Conservation (phyloP, 2,797 vertebrate species). For the Acipenser oxyrinchus region DNA sequence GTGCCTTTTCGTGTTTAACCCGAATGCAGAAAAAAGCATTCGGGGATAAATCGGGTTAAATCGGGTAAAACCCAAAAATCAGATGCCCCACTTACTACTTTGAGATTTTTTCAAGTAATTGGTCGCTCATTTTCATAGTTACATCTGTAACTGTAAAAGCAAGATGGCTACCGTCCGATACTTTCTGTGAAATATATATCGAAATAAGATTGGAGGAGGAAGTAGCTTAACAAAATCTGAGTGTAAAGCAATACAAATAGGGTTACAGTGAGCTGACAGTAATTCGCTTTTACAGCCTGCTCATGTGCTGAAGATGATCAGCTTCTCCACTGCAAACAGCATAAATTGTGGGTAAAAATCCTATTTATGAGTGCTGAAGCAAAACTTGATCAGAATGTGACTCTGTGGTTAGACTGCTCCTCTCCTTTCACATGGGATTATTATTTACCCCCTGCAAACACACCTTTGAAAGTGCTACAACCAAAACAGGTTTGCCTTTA, state of each 20-base stretch:
- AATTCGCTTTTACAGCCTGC: neutral
- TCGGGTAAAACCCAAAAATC: too few relatives aligned
- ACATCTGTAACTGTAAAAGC: too few relatives aligned
- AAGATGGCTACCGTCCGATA: too few relatives aligned
- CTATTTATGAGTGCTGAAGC: neutral
- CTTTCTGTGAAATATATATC: too few relatives aligned
- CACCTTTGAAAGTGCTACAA: neutral
- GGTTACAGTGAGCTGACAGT: neutral
- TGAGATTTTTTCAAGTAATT: too few relatives aligned
- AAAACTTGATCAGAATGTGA: neutral
- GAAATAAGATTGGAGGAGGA: neutral
- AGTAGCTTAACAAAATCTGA: neutral
- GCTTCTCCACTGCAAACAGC: neutral
- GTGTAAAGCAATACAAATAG: neutral
- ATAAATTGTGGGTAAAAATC: neutral
- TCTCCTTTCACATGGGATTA: neutral
- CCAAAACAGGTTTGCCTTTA: neutral
- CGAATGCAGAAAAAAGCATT: too few relatives aligned
- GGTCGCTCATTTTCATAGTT: too few relatives aligned
- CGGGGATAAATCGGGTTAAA: too few relatives aligned
- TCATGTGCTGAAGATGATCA: neutral
- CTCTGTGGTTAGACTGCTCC: neutral
- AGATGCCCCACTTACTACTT: too few relatives aligned
- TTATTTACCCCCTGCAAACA: neutral
- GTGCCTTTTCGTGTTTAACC: too few relatives aligned